Percentiles rank a stretch among this genome's conserved stretches.
Conservation (phyloP, 1,140 invertebrate species). For the Homarus americanus region DNA sequence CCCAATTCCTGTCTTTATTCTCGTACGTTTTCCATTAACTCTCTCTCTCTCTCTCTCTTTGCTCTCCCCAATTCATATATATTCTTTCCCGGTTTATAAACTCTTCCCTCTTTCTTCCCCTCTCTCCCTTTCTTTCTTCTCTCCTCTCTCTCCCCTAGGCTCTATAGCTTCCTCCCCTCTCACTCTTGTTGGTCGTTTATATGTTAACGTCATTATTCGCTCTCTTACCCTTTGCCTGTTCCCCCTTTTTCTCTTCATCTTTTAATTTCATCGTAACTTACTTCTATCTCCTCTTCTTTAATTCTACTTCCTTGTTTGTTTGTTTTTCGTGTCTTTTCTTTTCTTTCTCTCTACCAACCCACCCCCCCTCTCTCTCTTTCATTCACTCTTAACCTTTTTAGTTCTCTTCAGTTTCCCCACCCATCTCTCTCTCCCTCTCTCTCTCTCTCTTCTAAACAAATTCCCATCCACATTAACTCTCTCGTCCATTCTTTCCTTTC, state of each 20-base stretch:
- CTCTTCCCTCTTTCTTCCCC: neutral
- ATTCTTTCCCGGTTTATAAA: too few relatives aligned
- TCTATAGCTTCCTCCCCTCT: neutral
- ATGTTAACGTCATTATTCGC: neutral
- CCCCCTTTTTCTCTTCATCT: neutral
- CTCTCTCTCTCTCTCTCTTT: neutral
- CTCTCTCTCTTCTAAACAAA: neutral
- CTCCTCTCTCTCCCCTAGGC: neutral
- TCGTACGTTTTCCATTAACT: neutral
- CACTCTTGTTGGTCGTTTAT: neutral
- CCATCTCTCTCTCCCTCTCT: neutral
- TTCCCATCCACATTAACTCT: neutral
- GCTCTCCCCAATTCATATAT: too few relatives aligned
- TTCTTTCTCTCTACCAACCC: too few relatives aligned
- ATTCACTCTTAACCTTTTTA: neutral
- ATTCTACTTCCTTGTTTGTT: neutral
- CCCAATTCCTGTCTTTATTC: neutral
- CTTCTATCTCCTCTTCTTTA: neutral
- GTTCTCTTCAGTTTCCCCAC: neutral
- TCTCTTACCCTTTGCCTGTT: neutral
- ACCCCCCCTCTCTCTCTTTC: neutral
- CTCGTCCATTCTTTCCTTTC: neutral
- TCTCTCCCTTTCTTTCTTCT: neutral
- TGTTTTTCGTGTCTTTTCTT: neutral
- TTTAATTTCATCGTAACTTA: neutral